These are phyloP conservation scores for Galbula dea DNA, from an alignment of 2,113 vertebrate genomes.

Conservation along the genomic window DNA sequence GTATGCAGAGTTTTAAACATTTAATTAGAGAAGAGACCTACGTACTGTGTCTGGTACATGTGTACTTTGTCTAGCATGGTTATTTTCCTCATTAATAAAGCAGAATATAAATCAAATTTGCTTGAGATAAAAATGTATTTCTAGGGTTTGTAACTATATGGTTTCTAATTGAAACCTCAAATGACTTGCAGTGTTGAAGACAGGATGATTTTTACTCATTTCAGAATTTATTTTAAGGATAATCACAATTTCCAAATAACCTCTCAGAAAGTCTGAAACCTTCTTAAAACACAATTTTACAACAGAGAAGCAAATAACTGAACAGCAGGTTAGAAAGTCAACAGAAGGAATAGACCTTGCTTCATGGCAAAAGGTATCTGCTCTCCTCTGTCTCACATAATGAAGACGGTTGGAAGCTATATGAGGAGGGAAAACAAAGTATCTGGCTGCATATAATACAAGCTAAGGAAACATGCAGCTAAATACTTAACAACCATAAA, in stretches of 20 bases:
- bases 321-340: neutral
- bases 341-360: neutral
- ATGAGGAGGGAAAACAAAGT: slow-evolving; percentile 6
- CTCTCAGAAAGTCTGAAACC: slow-evolving; percentile 22
- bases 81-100: neutral
- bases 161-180: neutral
- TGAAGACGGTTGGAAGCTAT: neutral
- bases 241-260: slow-evolving; percentile 19
- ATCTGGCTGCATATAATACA: neutral
- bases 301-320: slow-evolving; percentile 15
- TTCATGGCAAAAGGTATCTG: neutral
- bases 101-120: neutral
- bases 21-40: neutral
- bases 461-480: slow-evolving; percentile 26
- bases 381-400: neutral
- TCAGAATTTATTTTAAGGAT: neutral
- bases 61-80: neutral
- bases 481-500: neutral
- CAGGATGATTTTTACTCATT: neutral
- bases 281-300: slow-evolving; percentile 13
- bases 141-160: neutral
- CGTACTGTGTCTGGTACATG: neutral
- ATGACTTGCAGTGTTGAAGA: neutral
- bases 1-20: neutral
- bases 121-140: neutral